A percentile compares a stretch with the other conserved stretches of the same genome.
These are phyloP conservation scores for Calliopsis andreniformis DNA, from an alignment of 1,140 invertebrate genomes.

Conservation along the genomic window DNA sequence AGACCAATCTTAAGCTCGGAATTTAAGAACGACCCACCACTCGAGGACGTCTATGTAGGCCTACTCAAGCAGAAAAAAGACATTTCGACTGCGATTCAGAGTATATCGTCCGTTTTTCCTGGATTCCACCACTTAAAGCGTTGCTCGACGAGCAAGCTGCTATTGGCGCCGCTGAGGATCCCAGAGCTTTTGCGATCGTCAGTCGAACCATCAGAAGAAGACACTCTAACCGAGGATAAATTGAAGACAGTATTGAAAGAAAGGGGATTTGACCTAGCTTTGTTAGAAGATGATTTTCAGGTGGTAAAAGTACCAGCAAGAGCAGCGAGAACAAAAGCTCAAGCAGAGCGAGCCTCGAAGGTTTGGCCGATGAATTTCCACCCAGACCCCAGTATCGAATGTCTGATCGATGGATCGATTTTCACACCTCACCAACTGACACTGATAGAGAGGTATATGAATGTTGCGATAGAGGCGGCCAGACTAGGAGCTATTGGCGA, in stretches of 20 bases:
- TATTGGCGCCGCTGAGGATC: constrained; percentile 81
- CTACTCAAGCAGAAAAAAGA: constrained; percentile 83
- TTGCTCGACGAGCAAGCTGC: constrained; percentile 83
- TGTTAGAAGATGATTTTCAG: constrained; percentile 82
- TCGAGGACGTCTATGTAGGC: constrained; percentile 84
- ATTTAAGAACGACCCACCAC: constrained; percentile 79
- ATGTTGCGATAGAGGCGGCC: constrained; percentile 83
- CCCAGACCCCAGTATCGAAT: constrained; percentile 87
- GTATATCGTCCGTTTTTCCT: constrained; percentile 82
- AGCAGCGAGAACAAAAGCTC: constrained; percentile 85
- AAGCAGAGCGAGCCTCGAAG: constrained; percentile 84
- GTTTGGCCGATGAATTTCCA: constrained; percentile 94
- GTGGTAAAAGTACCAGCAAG: constrained; percentile 83
- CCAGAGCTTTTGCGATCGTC: constrained; percentile 3
- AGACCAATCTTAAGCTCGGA: constrained; percentile 82
- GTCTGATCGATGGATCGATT: constrained; percentile 83
- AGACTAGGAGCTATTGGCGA: constrained; percentile 72
- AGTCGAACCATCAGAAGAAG: constrained; percentile 29
- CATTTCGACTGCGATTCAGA: constrained; percentile 85
- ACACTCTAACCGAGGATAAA: constrained; percentile 59
- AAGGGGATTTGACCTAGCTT: constrained; percentile 81
- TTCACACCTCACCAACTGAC: constrained; percentile 84
- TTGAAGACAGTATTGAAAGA: constrained; percentile 80
- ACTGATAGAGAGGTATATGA: constrained; percentile 85
- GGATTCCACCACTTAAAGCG: constrained; percentile 88